Conservation (phyloP, 2,797 vertebrate genomes). For the Aldrovandia affinis region DNA sequence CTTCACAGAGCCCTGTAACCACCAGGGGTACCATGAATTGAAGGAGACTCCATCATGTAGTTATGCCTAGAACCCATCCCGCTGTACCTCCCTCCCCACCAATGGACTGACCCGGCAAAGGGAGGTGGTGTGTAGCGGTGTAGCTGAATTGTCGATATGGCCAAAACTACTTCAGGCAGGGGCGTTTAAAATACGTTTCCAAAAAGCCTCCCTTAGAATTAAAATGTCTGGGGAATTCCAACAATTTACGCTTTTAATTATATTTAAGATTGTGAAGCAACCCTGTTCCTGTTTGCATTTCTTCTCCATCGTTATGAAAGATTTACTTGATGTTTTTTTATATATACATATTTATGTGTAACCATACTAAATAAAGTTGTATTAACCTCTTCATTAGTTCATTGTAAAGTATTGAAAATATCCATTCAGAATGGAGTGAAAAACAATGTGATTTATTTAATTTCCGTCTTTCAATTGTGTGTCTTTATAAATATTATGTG, state of each 20-base stretch:
- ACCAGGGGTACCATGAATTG: conserved; percentile 84
- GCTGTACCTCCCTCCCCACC: conserved; percentile 37
- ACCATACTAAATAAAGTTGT: conserved; percentile 29
- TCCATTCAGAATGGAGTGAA: neutral
- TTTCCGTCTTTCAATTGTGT: neutral
- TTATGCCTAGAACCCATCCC: conserved; percentile 65
- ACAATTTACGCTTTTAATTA: conserved; percentile 35
- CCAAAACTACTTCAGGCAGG: conserved; percentile 28
- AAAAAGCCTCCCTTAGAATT: conserved; percentile 61
- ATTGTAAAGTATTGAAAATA: neutral
- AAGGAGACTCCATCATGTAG: conserved; percentile 81
- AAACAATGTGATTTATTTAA: neutral
- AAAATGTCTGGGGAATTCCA: conserved; percentile 38
- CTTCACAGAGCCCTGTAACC: conserved; percentile 79
- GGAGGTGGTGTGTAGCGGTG: conserved; percentile 46
- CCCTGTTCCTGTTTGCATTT: conserved; percentile 1
- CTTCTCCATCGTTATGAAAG: conserved; percentile 22
- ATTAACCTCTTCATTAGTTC: neutral
- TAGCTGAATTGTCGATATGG: conserved; percentile 27
- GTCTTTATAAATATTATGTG: no score
- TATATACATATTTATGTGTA: conserved; percentile 23
- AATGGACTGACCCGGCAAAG: conserved; percentile 67
- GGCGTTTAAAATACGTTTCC: conserved; percentile 14
- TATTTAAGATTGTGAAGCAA: conserved; percentile 24
- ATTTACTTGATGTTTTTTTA: conserved; percentile 35